Percentiles rank a stretch among this genome's conserved stretches.
Conservation (phyloP, 2,888 invertebrate genomes). For the Marronus borbonicus region DNA sequence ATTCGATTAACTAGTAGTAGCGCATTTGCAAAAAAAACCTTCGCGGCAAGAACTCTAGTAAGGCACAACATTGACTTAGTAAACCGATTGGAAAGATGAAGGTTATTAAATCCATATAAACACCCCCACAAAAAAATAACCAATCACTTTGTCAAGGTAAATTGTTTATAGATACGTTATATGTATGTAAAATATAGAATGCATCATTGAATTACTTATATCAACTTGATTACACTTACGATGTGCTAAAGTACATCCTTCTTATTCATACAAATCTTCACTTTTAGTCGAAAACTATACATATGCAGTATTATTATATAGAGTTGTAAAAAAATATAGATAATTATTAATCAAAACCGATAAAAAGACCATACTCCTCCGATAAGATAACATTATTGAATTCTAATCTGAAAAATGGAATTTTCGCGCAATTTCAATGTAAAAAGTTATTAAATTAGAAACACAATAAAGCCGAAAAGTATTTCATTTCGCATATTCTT, state of each 20-base stretch:
- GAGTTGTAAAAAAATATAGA: constrained; percentile 1
- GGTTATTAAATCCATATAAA: constrained; percentile 39
- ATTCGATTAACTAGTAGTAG: background rate
- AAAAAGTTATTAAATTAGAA: background rate
- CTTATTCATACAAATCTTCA: constrained; percentile 1
- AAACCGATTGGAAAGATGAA: constrained; percentile 25
- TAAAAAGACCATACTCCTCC: constrained; percentile 16
- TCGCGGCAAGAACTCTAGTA: constrained; percentile 47
- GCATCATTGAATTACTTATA: background rate
- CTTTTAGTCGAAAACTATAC: background rate
- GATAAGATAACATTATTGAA: constrained; percentile 49
- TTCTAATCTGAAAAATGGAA: constrained; percentile 22
- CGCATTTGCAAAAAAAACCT: background rate
- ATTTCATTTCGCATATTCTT: background rate
- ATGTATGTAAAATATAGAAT: constrained; percentile 9
- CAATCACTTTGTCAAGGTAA: constrained; percentile 38
- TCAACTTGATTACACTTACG: constrained; percentile 2
- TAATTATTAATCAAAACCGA: constrained; percentile 37
- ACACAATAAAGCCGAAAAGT: background rate
- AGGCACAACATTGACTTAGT: constrained; percentile 39
- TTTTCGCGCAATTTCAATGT: background rate
- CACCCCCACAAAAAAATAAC: constrained; percentile 35
- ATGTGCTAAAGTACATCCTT: background rate
- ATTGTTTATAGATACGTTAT: background rate
- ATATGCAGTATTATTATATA: constrained; percentile 13